These are phyloP conservation scores for Channa argus DNA, from an alignment of 2,113 vertebrate genomes.

Conservation along the genomic window DNA sequence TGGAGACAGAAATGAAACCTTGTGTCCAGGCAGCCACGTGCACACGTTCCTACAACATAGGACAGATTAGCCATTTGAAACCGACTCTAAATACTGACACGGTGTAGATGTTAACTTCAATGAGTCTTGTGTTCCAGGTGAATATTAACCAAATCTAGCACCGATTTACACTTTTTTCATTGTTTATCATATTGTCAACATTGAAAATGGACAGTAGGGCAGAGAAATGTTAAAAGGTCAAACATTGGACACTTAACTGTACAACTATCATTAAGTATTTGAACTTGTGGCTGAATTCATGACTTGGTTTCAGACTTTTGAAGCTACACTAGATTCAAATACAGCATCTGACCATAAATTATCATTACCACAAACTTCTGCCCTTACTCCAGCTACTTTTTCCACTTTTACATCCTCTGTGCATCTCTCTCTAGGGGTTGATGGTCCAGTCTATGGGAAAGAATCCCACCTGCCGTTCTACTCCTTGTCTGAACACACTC, in stretches of 20 bases:
- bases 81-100: neutral
- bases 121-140: neutral
- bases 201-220: no score
- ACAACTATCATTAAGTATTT: no score
- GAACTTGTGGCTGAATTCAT: no score
- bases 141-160: no score
- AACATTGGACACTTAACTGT: no score
- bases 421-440: neutral
- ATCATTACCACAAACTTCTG: neutral
- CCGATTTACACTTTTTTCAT: no score
- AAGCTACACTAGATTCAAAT: no score
- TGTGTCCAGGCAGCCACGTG: neutral
- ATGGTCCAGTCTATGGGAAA: neutral
- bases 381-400: neutral
- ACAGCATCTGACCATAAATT: no score
- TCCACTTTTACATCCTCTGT: neutral
- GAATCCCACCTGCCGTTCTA: conserved; percentile 22
- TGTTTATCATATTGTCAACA: no score
- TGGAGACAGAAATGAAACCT: neutral
- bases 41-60: neutral
- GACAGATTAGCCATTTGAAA: neutral
- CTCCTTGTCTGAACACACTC: conserved; percentile 22
- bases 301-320: no score
- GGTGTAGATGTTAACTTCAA: neutral
- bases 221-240: no score